A percentile compares a stretch with the other conserved stretches of the same genome.
phyloP scores from a whole-genome alignment of 92 coral and sea anemone species.

The Palythoa heliodiscus region DNA sequence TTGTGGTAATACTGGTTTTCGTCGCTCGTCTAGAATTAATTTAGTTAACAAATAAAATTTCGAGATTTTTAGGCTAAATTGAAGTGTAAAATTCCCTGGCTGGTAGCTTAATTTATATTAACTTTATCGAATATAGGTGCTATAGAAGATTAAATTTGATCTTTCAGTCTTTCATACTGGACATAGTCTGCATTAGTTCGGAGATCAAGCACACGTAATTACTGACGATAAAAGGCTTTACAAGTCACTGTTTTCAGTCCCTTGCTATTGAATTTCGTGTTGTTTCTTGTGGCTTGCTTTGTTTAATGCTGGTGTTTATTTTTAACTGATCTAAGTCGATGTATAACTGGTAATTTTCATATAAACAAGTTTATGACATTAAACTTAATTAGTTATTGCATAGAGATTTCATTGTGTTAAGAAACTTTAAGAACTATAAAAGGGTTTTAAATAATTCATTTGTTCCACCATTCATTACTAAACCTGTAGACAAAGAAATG shows the following conservation, averaged over 20 bases:
- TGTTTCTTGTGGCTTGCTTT: neutral
- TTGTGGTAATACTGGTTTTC: no score
- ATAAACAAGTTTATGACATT: constrained; percentile 3
- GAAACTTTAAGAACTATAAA: neutral
- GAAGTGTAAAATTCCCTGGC: neutral
- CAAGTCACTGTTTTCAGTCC: neutral
- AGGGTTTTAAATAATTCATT: neutral
- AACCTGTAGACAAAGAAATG: no score
- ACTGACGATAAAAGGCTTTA: neutral
- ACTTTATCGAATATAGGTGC: neutral
- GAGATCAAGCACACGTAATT: neutral
- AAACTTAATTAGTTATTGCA: neutral
- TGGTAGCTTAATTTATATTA: no score
- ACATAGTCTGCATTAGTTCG: neutral
- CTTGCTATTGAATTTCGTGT: neutral
- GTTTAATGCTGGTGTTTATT: constrained; percentile 12
- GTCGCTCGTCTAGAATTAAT: no score
- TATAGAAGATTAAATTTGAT: neutral
- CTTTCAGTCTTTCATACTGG: neutral
- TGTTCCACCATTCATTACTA: no score
- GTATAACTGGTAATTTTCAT: neutral
- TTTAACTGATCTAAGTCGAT: neutral
- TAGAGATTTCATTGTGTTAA: neutral
- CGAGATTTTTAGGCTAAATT: no score
- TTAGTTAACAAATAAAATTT: no score